phyloP scores from a whole-genome alignment of 2,113 vertebrate genomes.

The Trichomycterus rosablanca region DNA sequence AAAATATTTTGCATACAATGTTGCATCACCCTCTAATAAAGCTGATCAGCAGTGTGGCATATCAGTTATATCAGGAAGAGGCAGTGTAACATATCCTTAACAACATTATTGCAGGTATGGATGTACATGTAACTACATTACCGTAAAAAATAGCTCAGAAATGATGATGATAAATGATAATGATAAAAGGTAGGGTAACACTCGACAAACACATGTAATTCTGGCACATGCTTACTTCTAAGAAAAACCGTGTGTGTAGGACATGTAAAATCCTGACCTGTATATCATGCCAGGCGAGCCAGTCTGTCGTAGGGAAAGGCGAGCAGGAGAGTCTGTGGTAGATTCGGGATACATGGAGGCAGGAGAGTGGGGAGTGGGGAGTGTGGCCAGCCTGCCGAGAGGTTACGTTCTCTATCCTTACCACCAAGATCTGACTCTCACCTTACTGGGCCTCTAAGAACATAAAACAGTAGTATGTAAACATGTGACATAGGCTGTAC shows the following conservation, averaged over 20 bases:
- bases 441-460: conserved; percentile 48
- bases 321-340: conserved; percentile 94
- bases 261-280: conserved; percentile 72
- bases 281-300: conserved; percentile 98
- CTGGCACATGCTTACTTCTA: no score
- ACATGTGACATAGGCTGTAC: not conserved
- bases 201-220: no score
- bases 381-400: conserved; percentile 61
- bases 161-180: no score
- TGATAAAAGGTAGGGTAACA: no score
- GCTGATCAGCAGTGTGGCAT: no score
- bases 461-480: not conserved
- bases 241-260: not conserved
- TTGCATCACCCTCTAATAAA: no score
- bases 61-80: no score
- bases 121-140: no score
- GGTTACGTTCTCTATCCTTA: conserved; percentile 51
- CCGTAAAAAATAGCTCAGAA: no score
- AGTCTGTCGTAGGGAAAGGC: conserved; percentile 91
- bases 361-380: conserved; percentile 57
- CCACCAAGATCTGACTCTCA: conserved; percentile 47
- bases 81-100: no score
- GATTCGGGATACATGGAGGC: conserved; percentile 99
- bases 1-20: no score
- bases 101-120: no score